Evolutionary conservation across 2,888 invertebrate genomes (phyloP).

Genomic region (Nephrotoma flavescens): DNA sequence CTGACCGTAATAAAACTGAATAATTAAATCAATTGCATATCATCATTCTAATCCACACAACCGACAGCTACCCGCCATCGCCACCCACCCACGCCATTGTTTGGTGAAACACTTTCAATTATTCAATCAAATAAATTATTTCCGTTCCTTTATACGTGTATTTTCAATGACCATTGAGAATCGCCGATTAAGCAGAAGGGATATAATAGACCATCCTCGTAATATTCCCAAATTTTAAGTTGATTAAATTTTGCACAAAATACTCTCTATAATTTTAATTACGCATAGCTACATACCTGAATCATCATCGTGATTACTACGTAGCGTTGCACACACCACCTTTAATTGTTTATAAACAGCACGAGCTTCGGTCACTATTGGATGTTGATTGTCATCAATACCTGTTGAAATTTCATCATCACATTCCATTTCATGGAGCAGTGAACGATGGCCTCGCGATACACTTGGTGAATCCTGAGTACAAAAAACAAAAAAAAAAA

Average conservation of each 20-base stretch:
- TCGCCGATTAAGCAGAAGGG: not conserved
- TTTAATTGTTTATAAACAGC: conserved; percentile 60
- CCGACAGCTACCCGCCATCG: not conserved
- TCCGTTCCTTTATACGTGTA: not conserved
- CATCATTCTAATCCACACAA: not conserved
- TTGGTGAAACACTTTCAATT: not conserved
- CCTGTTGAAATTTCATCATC: conserved; percentile 43
- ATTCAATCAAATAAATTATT: not conserved
- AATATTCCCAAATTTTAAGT: not conserved
- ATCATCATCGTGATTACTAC: conserved; percentile 60
- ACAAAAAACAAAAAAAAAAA: conserved; percentile 5
- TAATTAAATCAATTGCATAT: conserved; percentile 1
- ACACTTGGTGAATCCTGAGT: conserved; percentile 9
- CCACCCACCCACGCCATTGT: not conserved
- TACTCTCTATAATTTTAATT: not conserved
- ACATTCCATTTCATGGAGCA: conserved; percentile 84
- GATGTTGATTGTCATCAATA: conserved; percentile 37
- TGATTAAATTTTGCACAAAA: not conserved
- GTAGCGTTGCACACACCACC: conserved; percentile 55
- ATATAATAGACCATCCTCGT: not conserved
- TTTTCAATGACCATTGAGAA: too few relatives aligned
- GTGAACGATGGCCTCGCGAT: conserved; percentile 39
- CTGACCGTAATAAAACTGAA: conserved; percentile 1
- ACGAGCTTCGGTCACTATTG: conserved; percentile 49
- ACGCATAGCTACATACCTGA: conserved; percentile 34